Base-by-base conservation (phyloP, 2,888 invertebrate species). In the Amiota mariae region DNA sequence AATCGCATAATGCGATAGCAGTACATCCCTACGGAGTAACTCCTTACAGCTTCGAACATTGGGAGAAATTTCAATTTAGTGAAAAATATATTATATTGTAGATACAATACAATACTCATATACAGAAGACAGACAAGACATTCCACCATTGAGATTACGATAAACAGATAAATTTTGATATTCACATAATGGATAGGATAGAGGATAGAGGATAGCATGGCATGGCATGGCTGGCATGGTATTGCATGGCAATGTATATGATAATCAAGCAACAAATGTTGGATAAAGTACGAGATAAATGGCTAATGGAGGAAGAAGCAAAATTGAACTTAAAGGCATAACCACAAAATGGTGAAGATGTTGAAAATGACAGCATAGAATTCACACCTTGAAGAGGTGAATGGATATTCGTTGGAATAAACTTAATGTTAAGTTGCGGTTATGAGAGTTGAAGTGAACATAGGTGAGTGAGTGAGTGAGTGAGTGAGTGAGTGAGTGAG, bases 101-200 rank as follows among this genome's bases (percentile, higher is more conserved):
- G 4, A 57, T 24, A 59, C 74, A 46, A 8, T 13, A 54, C 49
- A 70, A 59, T 72, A n/a, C n/a, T n/a, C n/a, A n/a, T n/a, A 75
- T 75, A 74, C 77, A 76, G 74, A 78, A 71, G 75, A 76, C 73
- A 48, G 72, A 75, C 79, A 74, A 74, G 24, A 24, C 24, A 24
- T 24, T 24, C 24, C 24, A 24, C 24, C 80, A 68, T 57, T 61
- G 78, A 80, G 77, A 82, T 84, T 81, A 73, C 76, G 77, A 73
- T 76, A 77, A 77, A 76, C 75, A 73, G 81, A 84, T 79, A 79
- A 82, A 76, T 67, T 75, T 76, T 67, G 47, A 49, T 49, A 64
- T 47, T 48, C 49, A 13, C 66, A 66, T 49, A 66, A 49, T 66
- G 48, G 49, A 15, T 66, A 20, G 12, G 24, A 9, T 4, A 54